phyloP scores from a whole-genome alignment of 2,888 invertebrate genomes.

The Zygogramma bicolorata region DNA sequence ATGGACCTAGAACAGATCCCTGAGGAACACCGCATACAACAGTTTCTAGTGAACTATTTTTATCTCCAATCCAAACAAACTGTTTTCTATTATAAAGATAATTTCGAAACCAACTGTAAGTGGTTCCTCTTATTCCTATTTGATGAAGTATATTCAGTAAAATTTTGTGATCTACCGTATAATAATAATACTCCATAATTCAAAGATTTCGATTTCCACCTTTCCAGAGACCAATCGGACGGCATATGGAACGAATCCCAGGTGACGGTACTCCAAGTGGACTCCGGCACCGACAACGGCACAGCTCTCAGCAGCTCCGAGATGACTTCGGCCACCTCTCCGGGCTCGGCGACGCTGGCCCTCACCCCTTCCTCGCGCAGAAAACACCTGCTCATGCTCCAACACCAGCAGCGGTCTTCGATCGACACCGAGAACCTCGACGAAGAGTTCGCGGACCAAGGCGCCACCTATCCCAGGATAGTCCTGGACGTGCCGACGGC shows the following conservation, averaged over 20 bases:
- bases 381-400: slow-evolving; percentile 80
- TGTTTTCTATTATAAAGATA: too few relatives aligned
- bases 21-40: too few relatives aligned
- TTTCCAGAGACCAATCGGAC: slow-evolving; percentile 81
- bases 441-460: slow-evolving; percentile 75
- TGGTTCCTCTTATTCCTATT: too few relatives aligned
- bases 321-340: slow-evolving; percentile 66
- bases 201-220: too few relatives aligned
- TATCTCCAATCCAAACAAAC: too few relatives aligned
- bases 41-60: too few relatives aligned
- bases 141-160: too few relatives aligned
- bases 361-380: slow-evolving; percentile 84
- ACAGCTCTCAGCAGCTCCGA: slow-evolving; percentile 70
- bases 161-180: too few relatives aligned
- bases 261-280: slow-evolving; percentile 83
- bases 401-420: slow-evolving; percentile 88
- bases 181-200: too few relatives aligned
- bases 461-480: slow-evolving; percentile 41
- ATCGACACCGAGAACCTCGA: slow-evolving; percentile 87
- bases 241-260: slow-evolving; percentile 93
- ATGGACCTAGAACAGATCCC: too few relatives aligned
- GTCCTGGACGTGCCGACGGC: slow-evolving; percentile 35
- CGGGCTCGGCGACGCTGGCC: slow-evolving; percentile 70
- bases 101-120: too few relatives aligned
- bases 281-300: slow-evolving; percentile 77